Conservation (phyloP, 2,113 vertebrate genomes). For the Machaerirhynchus nigripectus region DNA sequence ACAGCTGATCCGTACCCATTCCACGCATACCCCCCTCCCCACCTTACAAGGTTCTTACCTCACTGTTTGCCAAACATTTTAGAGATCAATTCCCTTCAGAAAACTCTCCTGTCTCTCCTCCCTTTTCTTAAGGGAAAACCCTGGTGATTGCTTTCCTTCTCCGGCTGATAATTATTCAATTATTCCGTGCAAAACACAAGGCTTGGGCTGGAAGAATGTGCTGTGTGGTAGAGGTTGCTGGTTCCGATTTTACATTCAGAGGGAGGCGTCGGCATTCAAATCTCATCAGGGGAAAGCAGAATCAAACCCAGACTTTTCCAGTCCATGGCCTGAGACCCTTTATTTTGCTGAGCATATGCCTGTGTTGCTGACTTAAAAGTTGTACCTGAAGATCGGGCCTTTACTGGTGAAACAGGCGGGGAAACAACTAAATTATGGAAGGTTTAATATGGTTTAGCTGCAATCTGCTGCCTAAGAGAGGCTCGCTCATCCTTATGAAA, state of each 20-base stretch:
- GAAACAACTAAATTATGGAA: neutral
- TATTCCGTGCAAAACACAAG: neutral
- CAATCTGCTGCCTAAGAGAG: neutral
- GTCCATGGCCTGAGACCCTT: neutral
- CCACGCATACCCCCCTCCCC: neutral
- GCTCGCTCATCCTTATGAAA: neutral
- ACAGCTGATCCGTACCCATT: neutral
- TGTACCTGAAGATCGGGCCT: neutral
- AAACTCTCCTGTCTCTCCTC: neutral
- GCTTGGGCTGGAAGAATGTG: neutral
- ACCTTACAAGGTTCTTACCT: neutral
- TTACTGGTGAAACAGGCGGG: neutral
- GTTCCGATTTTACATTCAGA: neutral
- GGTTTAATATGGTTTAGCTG: neutral
- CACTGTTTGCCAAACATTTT: neutral
- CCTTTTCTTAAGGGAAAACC: neutral
- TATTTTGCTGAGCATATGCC: neutral
- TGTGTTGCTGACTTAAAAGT: neutral
- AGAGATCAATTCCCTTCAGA: neutral
- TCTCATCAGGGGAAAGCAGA: neutral
- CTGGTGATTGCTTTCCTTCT: neutral
- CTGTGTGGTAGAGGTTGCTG: too few relatives aligned
- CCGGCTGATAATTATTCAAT: neutral
- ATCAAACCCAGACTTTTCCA: neutral
- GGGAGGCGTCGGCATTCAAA: neutral